phyloP scores from a whole-genome alignment of 2,797 vertebrate genomes.

The Malurus leucopterus region DNA sequence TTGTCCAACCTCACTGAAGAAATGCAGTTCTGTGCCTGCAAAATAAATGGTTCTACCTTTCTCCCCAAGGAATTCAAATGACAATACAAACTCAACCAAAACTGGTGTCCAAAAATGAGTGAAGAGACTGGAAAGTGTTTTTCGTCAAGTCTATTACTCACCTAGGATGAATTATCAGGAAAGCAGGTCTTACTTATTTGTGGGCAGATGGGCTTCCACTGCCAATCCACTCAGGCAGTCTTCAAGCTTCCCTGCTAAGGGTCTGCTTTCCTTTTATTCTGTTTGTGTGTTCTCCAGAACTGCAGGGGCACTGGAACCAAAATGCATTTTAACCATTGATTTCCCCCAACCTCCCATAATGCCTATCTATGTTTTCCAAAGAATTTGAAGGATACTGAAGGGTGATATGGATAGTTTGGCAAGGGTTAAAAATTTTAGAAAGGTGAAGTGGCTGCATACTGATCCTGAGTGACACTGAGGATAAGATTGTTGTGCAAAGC shows the following conservation, averaged over 20 bases:
- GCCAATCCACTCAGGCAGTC: fast-evolving
- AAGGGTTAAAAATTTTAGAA: not conserved
- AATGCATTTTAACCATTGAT: not conserved
- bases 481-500: not conserved
- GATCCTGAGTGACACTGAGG: not conserved
- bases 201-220: not conserved
- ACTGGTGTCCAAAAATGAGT: not conserved
- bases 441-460: not conserved
- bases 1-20: not conserved
- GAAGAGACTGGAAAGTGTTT: not conserved
- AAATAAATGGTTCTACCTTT: not conserved
- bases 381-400: not conserved
- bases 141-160: not conserved
- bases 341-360: not conserved
- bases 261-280: not conserved
- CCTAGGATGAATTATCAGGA: not conserved
- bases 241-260: not conserved
- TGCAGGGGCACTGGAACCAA: not conserved
- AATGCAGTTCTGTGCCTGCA: not conserved
- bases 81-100: not conserved
- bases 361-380: not conserved
- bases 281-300: not conserved
- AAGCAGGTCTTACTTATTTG: not conserved
- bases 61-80: not conserved
- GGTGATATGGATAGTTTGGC: not conserved